These are phyloP conservation scores for Eupeodes luniger DNA, from an alignment of 2,888 invertebrate species.

Conservation along the genomic window DNA sequence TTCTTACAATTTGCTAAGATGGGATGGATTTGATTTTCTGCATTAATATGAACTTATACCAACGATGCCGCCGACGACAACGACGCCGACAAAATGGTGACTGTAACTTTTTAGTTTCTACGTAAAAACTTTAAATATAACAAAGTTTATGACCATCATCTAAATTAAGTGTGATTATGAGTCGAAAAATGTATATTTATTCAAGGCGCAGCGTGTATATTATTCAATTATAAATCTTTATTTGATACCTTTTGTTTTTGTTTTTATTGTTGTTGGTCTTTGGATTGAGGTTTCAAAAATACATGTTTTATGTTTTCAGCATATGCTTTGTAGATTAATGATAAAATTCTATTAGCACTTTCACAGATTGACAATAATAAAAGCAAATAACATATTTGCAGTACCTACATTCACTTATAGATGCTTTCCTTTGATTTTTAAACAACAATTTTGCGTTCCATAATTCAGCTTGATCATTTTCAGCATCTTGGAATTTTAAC, in stretches of 20 bases:
- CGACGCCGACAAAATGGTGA: conserved; percentile 86
- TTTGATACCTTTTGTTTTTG: conserved; percentile 50
- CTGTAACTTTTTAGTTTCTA: conserved; percentile 86
- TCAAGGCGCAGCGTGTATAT: background rate
- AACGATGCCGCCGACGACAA: conserved; percentile 85
- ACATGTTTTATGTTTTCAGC: no score
- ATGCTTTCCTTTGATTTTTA: no score
- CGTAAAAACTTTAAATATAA: conserved; percentile 81
- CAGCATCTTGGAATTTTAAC: no score
- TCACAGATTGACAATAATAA: no score
- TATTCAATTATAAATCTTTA: conserved; percentile 52
- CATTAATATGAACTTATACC: conserved; percentile 84
- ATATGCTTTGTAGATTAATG: no score
- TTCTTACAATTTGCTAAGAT: conserved; percentile 85
- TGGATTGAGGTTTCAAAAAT: background rate
- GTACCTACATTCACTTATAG: no score
- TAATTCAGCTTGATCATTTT: no score
- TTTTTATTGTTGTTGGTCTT: background rate
- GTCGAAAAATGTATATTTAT: conserved; percentile 12
- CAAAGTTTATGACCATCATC: conserved; percentile 8
- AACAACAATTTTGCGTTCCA: no score
- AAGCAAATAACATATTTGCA: no score
- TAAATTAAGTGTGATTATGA: conserved; percentile 61
- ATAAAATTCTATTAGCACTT: no score
- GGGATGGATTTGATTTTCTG: background rate